A percentile compares a stretch with the other conserved stretches of the same genome.
These are phyloP conservation scores for Rutpela maculata DNA, from an alignment of 2,888 invertebrate genomes.

Conservation along the genomic window DNA sequence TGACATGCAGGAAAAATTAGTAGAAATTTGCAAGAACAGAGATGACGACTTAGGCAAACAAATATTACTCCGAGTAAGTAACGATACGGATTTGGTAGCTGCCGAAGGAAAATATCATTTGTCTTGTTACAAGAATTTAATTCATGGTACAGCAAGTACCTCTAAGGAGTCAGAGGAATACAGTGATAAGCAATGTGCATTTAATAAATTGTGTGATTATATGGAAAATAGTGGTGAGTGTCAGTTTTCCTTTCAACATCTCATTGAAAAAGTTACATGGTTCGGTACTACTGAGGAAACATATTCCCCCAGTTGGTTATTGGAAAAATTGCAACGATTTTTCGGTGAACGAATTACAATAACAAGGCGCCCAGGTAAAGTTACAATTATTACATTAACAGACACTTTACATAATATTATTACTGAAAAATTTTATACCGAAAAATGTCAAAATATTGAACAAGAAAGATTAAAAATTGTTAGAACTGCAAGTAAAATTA, in stretches of 20 bases:
- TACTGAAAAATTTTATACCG: too few species aligned
- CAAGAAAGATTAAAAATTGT: too few species aligned
- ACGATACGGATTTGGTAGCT: too few species aligned
- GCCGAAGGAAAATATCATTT: too few species aligned
- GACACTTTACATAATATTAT: not conserved
- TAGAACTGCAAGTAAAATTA: not conserved
- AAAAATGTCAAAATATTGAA: too few species aligned
- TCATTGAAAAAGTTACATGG: not conserved
- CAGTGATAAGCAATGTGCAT: not conserved
- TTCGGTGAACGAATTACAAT: not conserved
- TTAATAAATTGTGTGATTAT: not conserved
- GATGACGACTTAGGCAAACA: too few species aligned
- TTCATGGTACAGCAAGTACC: conserved; percentile 1
- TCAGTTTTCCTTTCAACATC: conserved; percentile 4
- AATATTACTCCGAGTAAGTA: too few species aligned
- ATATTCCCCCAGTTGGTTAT: not conserved
- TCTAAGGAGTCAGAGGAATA: not conserved
- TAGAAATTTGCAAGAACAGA: too few species aligned
- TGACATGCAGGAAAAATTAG: too few species aligned
- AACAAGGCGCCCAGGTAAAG: not conserved
- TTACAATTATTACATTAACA: conserved; percentile 9
- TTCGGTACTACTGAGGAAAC: not conserved
- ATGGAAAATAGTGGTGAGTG: conserved; percentile 1
- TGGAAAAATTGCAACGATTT: conserved; percentile 7
- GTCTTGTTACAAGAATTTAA: not conserved